These are phyloP conservation scores for Callocephalon fimbriatum DNA, from an alignment of 2,113 vertebrate genomes.

Conservation along the genomic window DNA sequence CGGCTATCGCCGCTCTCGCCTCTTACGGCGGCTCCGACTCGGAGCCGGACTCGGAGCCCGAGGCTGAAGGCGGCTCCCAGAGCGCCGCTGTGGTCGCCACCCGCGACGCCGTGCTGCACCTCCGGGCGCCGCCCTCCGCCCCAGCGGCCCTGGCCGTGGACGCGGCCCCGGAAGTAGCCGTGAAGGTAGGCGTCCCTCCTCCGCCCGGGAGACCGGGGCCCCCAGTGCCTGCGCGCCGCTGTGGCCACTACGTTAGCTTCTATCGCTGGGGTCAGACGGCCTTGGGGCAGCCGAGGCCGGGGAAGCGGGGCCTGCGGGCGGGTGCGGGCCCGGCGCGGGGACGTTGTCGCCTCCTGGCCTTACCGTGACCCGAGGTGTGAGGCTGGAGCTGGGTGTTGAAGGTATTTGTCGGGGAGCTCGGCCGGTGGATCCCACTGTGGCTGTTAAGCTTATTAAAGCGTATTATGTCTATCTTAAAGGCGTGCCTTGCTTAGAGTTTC, in stretches of 20 bases:
- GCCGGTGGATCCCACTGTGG: background rate
- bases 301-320: too few species aligned
- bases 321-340: fast-evolving
- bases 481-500: background rate
- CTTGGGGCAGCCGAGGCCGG: background rate
- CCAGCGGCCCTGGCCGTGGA: slow-evolving; percentile 49
- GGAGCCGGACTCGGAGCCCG: slow-evolving; percentile 85
- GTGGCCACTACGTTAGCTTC: too few species aligned
- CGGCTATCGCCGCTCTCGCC: slow-evolving; percentile 83
- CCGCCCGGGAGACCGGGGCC: background rate
- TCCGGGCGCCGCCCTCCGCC: slow-evolving; percentile 66
- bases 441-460: fast-evolving
- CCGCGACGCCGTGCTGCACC: slow-evolving; percentile 83
- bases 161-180: slow-evolving; percentile 73
- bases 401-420: too few species aligned
- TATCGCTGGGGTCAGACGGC: background rate
- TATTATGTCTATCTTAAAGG: fast-evolving
- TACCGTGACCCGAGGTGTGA: too few species aligned
- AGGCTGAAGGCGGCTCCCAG: slow-evolving; percentile 65
- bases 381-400: background rate
- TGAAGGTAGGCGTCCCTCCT: slow-evolving; percentile 84
- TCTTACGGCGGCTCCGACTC: slow-evolving; percentile 90
- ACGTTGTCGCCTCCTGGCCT: background rate
- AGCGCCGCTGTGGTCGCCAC: slow-evolving; percentile 40
- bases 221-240: background rate